These are phyloP conservation scores for Fragum fragum DNA, from an alignment of 2,888 invertebrate genomes.

Conservation along the genomic window DNA sequence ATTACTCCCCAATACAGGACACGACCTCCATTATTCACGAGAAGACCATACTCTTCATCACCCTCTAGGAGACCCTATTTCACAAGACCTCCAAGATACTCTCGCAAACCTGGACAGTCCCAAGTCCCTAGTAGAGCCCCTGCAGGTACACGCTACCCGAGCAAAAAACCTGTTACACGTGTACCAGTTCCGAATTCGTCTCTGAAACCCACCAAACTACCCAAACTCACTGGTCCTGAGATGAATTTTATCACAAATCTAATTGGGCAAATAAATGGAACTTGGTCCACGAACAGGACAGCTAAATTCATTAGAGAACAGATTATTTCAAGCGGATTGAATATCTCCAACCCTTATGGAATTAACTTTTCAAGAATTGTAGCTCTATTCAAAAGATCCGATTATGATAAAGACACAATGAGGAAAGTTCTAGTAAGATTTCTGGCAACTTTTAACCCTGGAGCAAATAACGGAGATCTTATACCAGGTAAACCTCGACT, in stretches of 20 bases:
- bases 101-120: too few relatives aligned
- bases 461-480: not conserved
- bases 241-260: not conserved
- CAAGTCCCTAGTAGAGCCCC: too few relatives aligned
- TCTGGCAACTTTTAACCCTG: not conserved
- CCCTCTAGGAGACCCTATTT: not conserved
- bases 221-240: not conserved
- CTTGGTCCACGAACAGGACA: not conserved
- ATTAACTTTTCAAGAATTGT: not conserved
- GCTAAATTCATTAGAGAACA: not conserved
- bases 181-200: too few relatives aligned
- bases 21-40: not conserved
- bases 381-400: not conserved
- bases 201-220: not conserved
- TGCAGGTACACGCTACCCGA: too few relatives aligned
- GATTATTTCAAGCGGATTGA: not conserved
- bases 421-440: not conserved
- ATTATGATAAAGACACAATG: not conserved
- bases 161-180: too few relatives aligned
- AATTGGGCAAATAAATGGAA: not conserved
- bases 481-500: not conserved
- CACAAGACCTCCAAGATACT: not conserved
- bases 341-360: not conserved
- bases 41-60: not conserved
- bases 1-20: not conserved